Conservation (phyloP, 2,113 vertebrate species). For the Erpornis zantholeuca region DNA sequence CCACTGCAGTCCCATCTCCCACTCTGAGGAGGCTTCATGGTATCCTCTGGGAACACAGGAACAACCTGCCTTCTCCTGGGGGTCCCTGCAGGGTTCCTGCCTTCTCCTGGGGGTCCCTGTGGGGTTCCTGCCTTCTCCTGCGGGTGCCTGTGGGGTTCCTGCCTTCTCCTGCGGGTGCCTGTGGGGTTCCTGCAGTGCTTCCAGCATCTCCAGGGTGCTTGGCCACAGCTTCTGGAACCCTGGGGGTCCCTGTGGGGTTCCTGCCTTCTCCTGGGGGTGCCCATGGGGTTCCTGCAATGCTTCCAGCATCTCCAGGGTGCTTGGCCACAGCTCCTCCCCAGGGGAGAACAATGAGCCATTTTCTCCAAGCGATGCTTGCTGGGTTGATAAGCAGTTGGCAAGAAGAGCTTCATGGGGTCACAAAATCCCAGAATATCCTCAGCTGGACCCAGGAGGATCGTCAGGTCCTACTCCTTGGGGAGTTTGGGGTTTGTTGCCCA, state of each 20-base stretch:
- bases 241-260: rapidly evolving
- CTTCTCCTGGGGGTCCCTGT: no score
- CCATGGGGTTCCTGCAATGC: neutral
- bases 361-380: rapidly evolving
- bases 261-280: neutral
- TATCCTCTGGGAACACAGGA: neutral
- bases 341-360: neutral
- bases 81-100: neutral
- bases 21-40: neutral
- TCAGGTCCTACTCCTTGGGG: neutral
- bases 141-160: neutral
- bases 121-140: neutral
- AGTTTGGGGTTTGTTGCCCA: neutral
- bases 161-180: neutral
- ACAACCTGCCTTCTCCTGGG: neutral
- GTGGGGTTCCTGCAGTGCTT: no score
- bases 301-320: neutral
- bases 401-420: neutral
- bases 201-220: no score
- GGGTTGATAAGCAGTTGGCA: neutral
- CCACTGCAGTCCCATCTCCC: neutral
- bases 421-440: neutral
- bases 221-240: no score
- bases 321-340: neutral
- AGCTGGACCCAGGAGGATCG: neutral